These are phyloP conservation scores for Anoncus sp. DNA, from an alignment of 2,888 invertebrate genomes.

Conservation along the genomic window DNA sequence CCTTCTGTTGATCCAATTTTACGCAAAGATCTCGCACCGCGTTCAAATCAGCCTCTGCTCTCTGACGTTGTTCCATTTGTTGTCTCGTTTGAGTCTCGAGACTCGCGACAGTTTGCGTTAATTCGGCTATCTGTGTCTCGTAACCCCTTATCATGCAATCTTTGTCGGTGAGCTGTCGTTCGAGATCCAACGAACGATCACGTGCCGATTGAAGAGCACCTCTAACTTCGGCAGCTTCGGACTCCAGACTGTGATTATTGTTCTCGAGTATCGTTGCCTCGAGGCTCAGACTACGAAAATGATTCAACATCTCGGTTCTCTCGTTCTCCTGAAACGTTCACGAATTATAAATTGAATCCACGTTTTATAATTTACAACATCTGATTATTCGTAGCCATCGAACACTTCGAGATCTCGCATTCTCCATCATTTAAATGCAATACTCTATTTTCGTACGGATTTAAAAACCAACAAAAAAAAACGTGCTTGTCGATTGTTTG, in stretches of 20 bases:
- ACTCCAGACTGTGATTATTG: slow-evolving; percentile 91
- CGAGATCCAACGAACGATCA: slow-evolving; percentile 87
- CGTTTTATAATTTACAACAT: too few relatives aligned
- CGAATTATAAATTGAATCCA: too few relatives aligned
- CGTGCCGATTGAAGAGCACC: slow-evolving; percentile 85
- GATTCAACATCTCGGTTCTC: slow-evolving; percentile 91
- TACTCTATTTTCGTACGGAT: too few relatives aligned
- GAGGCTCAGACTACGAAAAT: slow-evolving; percentile 90
- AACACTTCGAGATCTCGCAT: too few relatives aligned
- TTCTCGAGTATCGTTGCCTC: slow-evolving; percentile 91
- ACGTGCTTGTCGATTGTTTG: too few relatives aligned
- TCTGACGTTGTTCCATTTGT: slow-evolving; percentile 85
- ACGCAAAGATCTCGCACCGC: slow-evolving; percentile 86
- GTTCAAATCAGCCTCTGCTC: slow-evolving; percentile 86
- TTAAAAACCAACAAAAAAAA: too few relatives aligned
- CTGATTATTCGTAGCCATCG: too few relatives aligned
- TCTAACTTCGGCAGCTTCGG: slow-evolving; percentile 89
- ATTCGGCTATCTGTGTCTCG: slow-evolving; percentile 85
- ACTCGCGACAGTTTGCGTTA: slow-evolving; percentile 84
- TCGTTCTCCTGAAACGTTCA: slow-evolving; percentile 88
- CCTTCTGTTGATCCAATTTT: slow-evolving; percentile 88
- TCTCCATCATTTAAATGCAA: too few relatives aligned
- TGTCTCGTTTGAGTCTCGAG: slow-evolving; percentile 88
- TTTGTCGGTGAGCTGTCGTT: slow-evolving; percentile 86
- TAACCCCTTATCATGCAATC: slow-evolving; percentile 85